Base-by-base conservation (phyloP, 2,797 vertebrate species). In the Eleutherodactylus coqui region DNA sequence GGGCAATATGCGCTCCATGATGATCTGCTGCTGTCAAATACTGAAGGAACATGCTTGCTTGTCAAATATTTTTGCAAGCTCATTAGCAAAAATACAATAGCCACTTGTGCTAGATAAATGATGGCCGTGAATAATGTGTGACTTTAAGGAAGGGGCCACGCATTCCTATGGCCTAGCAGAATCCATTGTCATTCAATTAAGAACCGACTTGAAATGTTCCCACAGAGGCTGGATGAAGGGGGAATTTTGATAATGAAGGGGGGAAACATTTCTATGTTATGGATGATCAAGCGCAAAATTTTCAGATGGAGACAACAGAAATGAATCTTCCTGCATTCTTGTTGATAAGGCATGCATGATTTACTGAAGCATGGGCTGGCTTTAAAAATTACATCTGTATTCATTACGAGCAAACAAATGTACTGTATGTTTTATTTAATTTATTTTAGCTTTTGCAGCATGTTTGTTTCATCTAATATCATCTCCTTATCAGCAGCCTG, bases 1-100 rank as follows among this genome's bases (percentile, higher is more conserved):
- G 36, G 77, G 67, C 60, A 62, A 73, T 53, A 75, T 88, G 78
- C 78, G 89, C 86, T 88, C 75, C 88, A 88, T 75, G 49, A 49
- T 72, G 0, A 64, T 86, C 72, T 41, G 64, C 86, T 45, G 86
- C 85, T 89, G 79, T 86, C 85, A 86, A 51, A 43, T 41, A 51
- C 45, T 34, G 17, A 60, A 79, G 81, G 64, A 87, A 87, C 75
- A 83, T 83, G 51, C 75, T 60, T 49, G 75, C 62, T 60, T 83
- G 86, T 87, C 81, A 87, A 79, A 87, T 87, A 83, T 83, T 83
- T 83, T 73, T 79, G 86, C 43, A 79, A 72, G 86, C 86, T 87
- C 75, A 83, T 87, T 87, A 87, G 80, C 38, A 27, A 78, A 49
- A 83, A 78, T 76, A 73, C 58, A 69, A 76, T 78, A 78, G 67